A percentile compares a stretch with the other conserved stretches of the same genome.
phyloP scores from a whole-genome alignment of 2,113 vertebrate genomes.

The Vidua macroura region DNA sequence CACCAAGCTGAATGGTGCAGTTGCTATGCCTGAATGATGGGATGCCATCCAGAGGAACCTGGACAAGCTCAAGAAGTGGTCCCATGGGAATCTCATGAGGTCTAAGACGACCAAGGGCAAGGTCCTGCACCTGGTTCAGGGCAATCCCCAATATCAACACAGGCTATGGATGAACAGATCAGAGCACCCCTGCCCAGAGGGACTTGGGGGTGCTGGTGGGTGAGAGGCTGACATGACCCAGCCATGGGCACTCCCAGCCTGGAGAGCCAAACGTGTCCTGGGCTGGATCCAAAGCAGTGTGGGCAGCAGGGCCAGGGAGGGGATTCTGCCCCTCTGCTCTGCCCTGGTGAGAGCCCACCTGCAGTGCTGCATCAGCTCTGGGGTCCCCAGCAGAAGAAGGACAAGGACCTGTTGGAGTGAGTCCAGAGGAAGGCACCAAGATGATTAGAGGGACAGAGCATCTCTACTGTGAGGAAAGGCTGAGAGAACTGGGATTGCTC shows the following conservation, averaged over 20 bases:
- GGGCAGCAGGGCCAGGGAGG: no score
- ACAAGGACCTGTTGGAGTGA: fast-evolving
- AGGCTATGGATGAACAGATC: not conserved
- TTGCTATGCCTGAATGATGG: not conserved
- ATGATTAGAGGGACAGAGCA: not conserved
- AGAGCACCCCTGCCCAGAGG: not conserved
- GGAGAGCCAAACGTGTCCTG: no score
- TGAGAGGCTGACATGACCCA: no score
- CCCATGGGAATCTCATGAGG: not conserved
- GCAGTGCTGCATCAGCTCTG: not conserved
- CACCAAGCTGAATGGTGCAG: not conserved
- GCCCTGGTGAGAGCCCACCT: not conserved
- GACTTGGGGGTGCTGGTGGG: no score
- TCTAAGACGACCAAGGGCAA: not conserved
- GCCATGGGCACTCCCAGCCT: no score
- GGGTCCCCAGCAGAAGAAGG: not conserved
- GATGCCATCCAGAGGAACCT: not conserved
- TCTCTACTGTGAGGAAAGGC: not conserved
- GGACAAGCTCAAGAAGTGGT: not conserved
- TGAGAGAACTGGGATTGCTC: not conserved
- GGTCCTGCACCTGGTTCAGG: not conserved
- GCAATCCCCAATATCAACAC: not conserved
- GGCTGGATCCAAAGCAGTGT: no score
- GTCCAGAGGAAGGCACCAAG: not conserved
- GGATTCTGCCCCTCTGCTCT: no score